Conservation (phyloP, 2,888 invertebrate genomes). For the Rhagophthalmus giganteus region DNA sequence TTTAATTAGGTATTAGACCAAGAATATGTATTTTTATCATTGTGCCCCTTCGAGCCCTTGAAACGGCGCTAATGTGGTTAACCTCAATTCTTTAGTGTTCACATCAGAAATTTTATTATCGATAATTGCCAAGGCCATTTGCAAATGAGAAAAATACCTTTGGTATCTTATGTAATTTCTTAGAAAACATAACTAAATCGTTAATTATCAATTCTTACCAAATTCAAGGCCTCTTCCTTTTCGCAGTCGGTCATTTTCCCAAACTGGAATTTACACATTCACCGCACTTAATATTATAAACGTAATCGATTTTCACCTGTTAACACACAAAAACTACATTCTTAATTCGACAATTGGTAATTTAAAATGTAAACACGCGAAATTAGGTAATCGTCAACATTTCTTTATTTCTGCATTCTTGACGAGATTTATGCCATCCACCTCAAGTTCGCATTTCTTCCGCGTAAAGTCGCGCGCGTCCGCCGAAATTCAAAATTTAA, state of each 20-base stretch:
- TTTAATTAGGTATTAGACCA: too few species aligned
- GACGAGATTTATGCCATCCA: not conserved
- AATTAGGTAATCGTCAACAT: not conserved
- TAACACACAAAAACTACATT: not conserved
- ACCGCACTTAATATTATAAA: too few species aligned
- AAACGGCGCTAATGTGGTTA: too few species aligned
- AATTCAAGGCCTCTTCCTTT: not conserved
- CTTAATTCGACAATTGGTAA: not conserved
- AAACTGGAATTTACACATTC: not conserved
- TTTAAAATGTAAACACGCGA: not conserved
- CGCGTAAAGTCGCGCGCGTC: not conserved
- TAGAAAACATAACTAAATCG: too few species aligned
- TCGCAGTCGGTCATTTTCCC: not conserved
- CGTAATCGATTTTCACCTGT: too few species aligned
- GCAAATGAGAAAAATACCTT: too few species aligned
- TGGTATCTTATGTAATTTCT: too few species aligned
- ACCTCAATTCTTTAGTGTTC: constrained; percentile 8
- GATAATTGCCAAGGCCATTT: not conserved
- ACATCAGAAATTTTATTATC: too few species aligned
- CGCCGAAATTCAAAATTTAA: not conserved
- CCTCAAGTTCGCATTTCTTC: not conserved
- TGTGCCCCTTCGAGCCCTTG: too few species aligned
- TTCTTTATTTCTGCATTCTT: not conserved
- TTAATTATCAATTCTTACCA: too few species aligned
- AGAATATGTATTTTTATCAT: too few species aligned